Evolutionary conservation across 2,888 invertebrate species (phyloP), one percentile per base, ranked within the genome.

Genomic region (Stenodema calcarata): DNA sequence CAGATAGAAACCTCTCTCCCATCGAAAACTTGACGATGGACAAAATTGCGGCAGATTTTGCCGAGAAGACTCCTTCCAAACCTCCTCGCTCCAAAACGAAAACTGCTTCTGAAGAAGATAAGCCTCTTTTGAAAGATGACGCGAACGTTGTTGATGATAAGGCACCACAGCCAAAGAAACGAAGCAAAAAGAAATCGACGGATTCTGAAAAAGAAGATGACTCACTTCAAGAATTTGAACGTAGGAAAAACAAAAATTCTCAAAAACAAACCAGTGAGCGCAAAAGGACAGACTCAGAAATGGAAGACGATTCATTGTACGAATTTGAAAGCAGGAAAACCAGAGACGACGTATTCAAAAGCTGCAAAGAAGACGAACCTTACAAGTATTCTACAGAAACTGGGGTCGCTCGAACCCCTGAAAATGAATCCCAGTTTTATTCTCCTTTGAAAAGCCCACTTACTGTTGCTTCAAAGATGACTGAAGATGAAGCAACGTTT

Each of bases 281-380:
- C 35, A 88, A 86, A 62, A 79, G 82, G 18, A 87, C 88, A 1
- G 89, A 89, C 76, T 89, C 88, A 23, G 89, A 89, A 85, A 87
- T 88, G 30, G 90, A 90, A 82, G 90, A 90, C 88, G 90, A 90
- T 86, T 90, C 90, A 11, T 76, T 90, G 62, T 88, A 89, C 73
- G 90, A 90, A 86, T 90, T 89, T 88, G 90, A 90, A 88, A 89
- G 87, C 92, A 14, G 92, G 92, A 23, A 93, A 92, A 90, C 90
- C 12, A 87, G 86, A 16, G 88, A 90, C 89, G 84, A 84, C n/a
- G 75, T 73, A 12, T 16, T 91, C 91, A 88, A 80, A 88, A 69
- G 83, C 23, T 35, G 30, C 78, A 81, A 86, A 44, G 86, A 86
- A 6, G 79, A 84, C 28, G 86, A 86, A 44, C 73, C 76, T 30